Evolutionary conservation across 2,888 invertebrate species (phyloP), one percentile per base, ranked within the genome.

Genomic region (Drosophila emarginata): DNA sequence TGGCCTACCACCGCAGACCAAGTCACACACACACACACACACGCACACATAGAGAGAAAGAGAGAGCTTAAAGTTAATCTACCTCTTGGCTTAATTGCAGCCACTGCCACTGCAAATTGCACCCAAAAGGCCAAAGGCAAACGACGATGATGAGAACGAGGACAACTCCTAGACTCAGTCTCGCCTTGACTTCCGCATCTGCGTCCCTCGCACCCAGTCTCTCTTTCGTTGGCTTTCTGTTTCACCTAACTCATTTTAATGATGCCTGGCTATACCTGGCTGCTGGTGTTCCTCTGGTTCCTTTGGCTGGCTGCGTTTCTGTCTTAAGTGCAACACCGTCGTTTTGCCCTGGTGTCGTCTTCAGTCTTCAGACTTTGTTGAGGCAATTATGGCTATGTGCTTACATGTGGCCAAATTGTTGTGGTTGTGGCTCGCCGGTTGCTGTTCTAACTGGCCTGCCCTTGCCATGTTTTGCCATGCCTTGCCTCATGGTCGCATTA

Each of bases 61-160:
- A 52, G 67, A 61, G 67, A 75, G 79, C 84, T 88, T 86, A 80
- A 76, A 78, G 85, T 80, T 87, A 88, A 85, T 84, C 88, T 81
- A 80, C 80, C 81, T 80, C 73, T 72, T 77, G 79, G 78, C 86
- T 88, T 89, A 89, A 89, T 89, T 89, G 90, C 89, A 80, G 84
- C 79, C 89, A 82, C 82, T 89, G 83, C 84, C 78, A 61, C 64
- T 76, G 80, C 69, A 88, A 89, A 89, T 90, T 89, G 87, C 87
- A 83, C 89, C 90, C 90, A 83, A 87, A 88, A 87, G 89, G 72
- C 81, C 85, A 78, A 45, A 64, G 72, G 59, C 64, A 59, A 40
- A 26, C 56, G 39, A 21, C 18, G 4, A 45, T 11, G 18, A 45
- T 12, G 11, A 45, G 45, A 59, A 28, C 15, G 32, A 54, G 32